Percentiles rank a stretch among this genome's conserved stretches.
Evolutionary conservation across 2,888 invertebrate genomes (phyloP).

Genomic region (Eumacrocentrus americanus): DNA sequence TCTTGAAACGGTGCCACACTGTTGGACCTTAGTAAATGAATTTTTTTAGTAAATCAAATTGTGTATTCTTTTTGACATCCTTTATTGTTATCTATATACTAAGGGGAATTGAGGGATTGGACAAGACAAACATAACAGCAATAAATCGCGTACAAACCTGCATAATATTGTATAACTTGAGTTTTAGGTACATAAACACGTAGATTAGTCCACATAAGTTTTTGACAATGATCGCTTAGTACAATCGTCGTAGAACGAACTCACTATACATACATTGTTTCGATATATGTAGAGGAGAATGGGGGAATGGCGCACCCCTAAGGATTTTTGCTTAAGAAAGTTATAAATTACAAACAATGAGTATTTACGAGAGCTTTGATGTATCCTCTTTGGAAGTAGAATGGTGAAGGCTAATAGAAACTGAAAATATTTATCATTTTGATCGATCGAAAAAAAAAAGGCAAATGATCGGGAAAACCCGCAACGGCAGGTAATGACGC

Average conservation of each 20-base stretch:
- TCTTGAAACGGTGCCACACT: constrained; percentile 37
- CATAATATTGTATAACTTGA: constrained; percentile 58
- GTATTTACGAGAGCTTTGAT: too few species aligned
- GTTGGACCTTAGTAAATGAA: constrained; percentile 54
- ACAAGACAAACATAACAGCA: not conserved
- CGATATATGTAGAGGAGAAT: too few species aligned
- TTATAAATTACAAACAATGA: too few species aligned
- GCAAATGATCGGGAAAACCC: too few species aligned
- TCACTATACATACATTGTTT: constrained; percentile 24
- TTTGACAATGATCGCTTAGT: constrained; percentile 24
- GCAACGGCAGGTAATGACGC: too few species aligned
- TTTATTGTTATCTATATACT: not conserved
- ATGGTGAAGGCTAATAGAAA: too few species aligned
- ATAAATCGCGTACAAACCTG: constrained; percentile 53
- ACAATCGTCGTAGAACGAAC: constrained; percentile 30
- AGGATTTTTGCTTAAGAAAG: too few species aligned
- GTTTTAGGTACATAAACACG: constrained; percentile 56
- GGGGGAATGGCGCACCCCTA: too few species aligned
- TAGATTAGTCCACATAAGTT: constrained; percentile 51
- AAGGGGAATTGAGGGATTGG: not conserved
- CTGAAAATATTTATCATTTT: too few species aligned
- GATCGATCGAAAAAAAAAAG: too few species aligned
- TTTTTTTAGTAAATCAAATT: constrained; percentile 47
- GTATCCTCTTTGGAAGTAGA: too few species aligned
- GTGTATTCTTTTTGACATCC: constrained; percentile 5